These are phyloP conservation scores for Apodemia zela DNA, from an alignment of 2,888 invertebrate species.

Conservation along the genomic window DNA sequence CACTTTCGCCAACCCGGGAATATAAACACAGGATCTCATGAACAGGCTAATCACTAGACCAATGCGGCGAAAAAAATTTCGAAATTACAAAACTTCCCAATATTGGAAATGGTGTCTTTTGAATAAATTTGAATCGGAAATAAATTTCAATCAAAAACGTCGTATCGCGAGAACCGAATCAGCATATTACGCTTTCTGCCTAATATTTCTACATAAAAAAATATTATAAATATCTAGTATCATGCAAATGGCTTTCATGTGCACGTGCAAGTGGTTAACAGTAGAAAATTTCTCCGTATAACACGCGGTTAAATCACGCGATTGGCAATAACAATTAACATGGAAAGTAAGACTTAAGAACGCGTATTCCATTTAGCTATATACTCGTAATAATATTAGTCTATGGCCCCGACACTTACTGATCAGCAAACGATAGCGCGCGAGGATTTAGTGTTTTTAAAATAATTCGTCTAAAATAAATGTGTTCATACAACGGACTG, in stretches of 20 bases:
- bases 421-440: too few species aligned
- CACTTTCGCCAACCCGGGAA: not conserved
- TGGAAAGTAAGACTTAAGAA: slow-evolving; percentile 3
- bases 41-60: not conserved
- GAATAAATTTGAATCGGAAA: slow-evolving; percentile 9
- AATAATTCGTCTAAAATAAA: too few species aligned
- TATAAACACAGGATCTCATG: not conserved
- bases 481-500: too few species aligned
- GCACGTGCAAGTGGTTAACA: slow-evolving; percentile 19
- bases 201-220: not conserved
- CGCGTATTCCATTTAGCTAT: too few species aligned
- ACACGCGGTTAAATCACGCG: slow-evolving; percentile 19
- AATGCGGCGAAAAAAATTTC: too few species aligned
- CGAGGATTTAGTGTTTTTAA: too few species aligned
- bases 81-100: not conserved
- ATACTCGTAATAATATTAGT: too few species aligned
- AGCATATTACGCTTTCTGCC: not conserved
- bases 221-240: slow-evolving; percentile 5
- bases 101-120: not conserved
- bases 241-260: slow-evolving; percentile 18
- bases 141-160: not conserved
- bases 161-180: not conserved
- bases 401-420: too few species aligned
- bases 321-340: slow-evolving; percentile 16
- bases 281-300: slow-evolving; percentile 13